phyloP scores from a whole-genome alignment of 2,888 invertebrate species.

The Tanaodytes sp. region DNA sequence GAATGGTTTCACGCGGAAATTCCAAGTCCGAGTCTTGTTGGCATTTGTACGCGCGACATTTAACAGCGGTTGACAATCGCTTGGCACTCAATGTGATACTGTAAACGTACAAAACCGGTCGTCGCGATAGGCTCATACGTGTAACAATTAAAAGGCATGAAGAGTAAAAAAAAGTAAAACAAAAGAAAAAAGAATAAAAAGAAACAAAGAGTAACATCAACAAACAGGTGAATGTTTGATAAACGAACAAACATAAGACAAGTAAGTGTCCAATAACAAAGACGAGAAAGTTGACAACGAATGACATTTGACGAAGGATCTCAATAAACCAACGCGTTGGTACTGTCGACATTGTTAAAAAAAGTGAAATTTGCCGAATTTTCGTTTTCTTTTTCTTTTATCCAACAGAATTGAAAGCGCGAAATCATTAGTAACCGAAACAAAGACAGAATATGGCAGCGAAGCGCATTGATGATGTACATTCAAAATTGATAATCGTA shows the following conservation, averaged over 20 bases:
- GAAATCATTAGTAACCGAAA: no score
- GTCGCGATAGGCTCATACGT: constrained; percentile 60
- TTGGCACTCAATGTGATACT: constrained; percentile 70
- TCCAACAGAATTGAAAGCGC: not conserved
- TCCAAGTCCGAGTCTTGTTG: constrained; percentile 22
- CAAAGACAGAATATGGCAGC: constrained; percentile 11
- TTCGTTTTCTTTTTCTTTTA: no score
- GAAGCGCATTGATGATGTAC: no score
- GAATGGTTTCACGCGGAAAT: constrained; percentile 11
- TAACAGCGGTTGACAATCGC: constrained; percentile 61
- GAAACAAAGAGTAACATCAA: constrained; percentile 1
- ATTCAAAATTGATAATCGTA: no score
- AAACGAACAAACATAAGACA: no score
- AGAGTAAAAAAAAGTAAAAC: constrained; percentile 18
- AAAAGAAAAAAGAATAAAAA: constrained; percentile 14
- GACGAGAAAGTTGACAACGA: constrained; percentile 6
- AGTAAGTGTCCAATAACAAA: no score
- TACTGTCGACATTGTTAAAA: not conserved
- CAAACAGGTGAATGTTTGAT: no score
- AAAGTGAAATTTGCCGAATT: no score
- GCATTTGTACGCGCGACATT: constrained; percentile 41
- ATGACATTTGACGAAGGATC: constrained; percentile 39
- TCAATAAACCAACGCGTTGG: constrained; percentile 31
- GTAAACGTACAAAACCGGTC: constrained; percentile 70
- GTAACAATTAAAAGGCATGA: constrained; percentile 13